These are phyloP conservation scores for Auanema freiburgensis DNA, from an alignment of 2,888 invertebrate genomes.

Conservation along the genomic window DNA sequence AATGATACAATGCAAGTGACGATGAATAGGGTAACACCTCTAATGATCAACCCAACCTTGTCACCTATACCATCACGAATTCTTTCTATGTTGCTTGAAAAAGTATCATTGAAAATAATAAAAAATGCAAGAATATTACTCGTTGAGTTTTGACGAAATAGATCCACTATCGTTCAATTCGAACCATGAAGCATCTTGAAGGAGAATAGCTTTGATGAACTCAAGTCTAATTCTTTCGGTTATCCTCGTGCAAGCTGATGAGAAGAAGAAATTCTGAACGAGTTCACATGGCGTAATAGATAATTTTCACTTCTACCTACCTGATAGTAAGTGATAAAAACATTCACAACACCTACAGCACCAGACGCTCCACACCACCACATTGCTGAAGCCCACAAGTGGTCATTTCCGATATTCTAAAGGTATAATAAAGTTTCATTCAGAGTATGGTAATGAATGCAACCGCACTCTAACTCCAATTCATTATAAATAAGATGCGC, in stretches of 20 bases:
- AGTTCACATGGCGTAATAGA: not conserved
- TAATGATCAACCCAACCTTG: conserved; percentile 37
- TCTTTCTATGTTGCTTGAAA: conserved; percentile 16
- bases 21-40: conserved; percentile 43
- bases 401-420: conserved; percentile 16
- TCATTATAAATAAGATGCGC: no score
- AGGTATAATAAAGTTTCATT: not conserved
- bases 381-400: conserved; percentile 11
- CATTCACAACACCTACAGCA: conserved; percentile 7
- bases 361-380: conserved; percentile 13
- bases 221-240: conserved; percentile 23
- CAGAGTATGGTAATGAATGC: not conserved
- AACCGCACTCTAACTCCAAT: not conserved
- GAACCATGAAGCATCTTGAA: conserved; percentile 39
- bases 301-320: not conserved
- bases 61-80: conserved; percentile 28
- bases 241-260: conserved; percentile 9
- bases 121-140: conserved; percentile 17
- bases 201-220: conserved; percentile 34
- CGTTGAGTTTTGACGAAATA: conserved; percentile 39
- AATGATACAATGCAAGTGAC: conserved; percentile 36
- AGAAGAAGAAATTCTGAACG: conserved; percentile 15
- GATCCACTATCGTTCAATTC: conserved; percentile 33
- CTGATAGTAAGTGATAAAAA: conserved; percentile 15
- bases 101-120: not conserved